Conservation (phyloP, 2,113 vertebrate genomes). For the Alectura lathami region DNA sequence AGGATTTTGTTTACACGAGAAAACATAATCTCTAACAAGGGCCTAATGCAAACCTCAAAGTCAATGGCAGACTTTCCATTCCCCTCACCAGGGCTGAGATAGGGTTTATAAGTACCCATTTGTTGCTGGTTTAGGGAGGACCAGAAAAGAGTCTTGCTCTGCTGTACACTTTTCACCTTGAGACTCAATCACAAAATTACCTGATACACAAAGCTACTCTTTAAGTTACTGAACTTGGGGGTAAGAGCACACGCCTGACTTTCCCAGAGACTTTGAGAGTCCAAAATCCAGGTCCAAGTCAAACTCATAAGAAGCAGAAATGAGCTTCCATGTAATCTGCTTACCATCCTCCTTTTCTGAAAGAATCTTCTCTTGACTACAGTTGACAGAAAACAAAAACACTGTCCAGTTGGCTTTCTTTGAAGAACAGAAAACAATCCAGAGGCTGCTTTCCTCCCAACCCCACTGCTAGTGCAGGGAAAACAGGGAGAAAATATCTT, state of each 20-base stretch:
- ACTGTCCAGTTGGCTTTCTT: background rate
- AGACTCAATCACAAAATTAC: background rate
- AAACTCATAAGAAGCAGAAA: background rate
- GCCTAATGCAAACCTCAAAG: background rate
- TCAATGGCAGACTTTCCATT: background rate
- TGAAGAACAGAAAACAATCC: slow-evolving; percentile 20
- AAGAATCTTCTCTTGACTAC: background rate
- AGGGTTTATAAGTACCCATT: background rate
- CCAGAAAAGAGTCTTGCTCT: background rate
- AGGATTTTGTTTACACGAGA: background rate
- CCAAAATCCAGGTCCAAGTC: background rate
- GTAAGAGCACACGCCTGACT: background rate
- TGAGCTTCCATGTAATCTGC: background rate
- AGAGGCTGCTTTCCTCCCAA: background rate
- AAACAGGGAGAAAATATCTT: background rate
- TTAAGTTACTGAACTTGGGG: background rate
- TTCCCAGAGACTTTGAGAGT: background rate
- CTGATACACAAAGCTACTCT: background rate
- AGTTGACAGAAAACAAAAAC: background rate
- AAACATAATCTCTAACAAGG: background rate
- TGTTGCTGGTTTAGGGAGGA: background rate
- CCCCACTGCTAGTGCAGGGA: background rate
- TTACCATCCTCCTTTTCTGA: background rate
- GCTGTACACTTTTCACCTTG: background rate
- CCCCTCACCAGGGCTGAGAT: background rate